Conservation (phyloP, 2,113 vertebrate genomes). For the Scatophagus argus region DNA sequence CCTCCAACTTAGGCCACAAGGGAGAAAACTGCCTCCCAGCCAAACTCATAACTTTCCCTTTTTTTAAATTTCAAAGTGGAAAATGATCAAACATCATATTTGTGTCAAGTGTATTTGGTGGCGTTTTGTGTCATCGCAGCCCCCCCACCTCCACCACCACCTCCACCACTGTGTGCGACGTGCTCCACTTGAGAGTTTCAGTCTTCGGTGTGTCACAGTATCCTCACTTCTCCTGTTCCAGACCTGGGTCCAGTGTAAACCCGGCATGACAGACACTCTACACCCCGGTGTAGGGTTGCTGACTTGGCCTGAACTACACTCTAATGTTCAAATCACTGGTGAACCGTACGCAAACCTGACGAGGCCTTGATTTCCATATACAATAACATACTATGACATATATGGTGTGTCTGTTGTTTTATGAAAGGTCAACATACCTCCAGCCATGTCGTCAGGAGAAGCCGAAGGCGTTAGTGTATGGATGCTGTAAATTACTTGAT, state of each 20-base stretch:
- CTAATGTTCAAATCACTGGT: slow-evolving; percentile 71
- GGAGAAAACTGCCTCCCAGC: too few species aligned
- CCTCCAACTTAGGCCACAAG: background rate
- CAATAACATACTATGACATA: too few species aligned
- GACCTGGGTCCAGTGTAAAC: slow-evolving; percentile 73
- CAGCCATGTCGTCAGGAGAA: slow-evolving; percentile 9
- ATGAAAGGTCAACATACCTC: background rate
- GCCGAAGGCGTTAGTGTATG: background rate
- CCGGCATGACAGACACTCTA: slow-evolving; percentile 72
- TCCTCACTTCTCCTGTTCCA: slow-evolving; percentile 70
- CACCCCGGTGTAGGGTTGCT: slow-evolving; percentile 57
- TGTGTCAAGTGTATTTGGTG: slow-evolving; percentile 17
- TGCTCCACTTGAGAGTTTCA: slow-evolving; percentile 49
- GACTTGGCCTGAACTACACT: slow-evolving; percentile 59
- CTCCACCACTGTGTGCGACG: slow-evolving; percentile 2
- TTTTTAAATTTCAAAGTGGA: slow-evolving; percentile 3
- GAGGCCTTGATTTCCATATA: slow-evolving; percentile 68
- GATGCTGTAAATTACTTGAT: slow-evolving; percentile 14
- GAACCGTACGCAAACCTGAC: slow-evolving; percentile 30
- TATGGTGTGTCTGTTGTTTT: slow-evolving; percentile 10
- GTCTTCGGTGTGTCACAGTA: slow-evolving; percentile 58
- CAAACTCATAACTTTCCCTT: background rate
- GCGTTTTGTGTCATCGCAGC: background rate
- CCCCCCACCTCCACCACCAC: background rate
- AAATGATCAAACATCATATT: slow-evolving; percentile 16